phyloP scores from a whole-genome alignment of 2,113 vertebrate genomes.

The Neolamprologus fasciatus region DNA sequence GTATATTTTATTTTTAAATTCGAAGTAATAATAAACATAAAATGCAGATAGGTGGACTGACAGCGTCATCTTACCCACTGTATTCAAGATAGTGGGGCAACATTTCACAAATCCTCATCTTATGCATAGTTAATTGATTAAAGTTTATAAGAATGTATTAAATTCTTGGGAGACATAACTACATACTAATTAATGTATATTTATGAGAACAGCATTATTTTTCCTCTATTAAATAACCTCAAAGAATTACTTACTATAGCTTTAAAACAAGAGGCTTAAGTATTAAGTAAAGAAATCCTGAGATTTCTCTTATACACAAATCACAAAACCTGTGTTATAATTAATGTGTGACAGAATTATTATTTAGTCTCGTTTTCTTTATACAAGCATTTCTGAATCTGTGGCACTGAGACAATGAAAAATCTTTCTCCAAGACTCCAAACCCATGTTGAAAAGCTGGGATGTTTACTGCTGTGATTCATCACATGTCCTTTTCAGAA shows the following conservation, averaged over 20 bases:
- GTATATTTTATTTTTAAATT: neutral
- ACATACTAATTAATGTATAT: neutral
- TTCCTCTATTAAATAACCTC: neutral
- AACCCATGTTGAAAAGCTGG: neutral
- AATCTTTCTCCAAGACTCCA: neutral
- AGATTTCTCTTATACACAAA: neutral
- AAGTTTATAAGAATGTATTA: neutral
- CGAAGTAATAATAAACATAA: neutral
- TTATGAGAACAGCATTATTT: neutral
- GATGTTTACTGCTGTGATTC: neutral
- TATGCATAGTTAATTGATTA: neutral
- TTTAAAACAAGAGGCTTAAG: neutral
- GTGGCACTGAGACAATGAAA: neutral
- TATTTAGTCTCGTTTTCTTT: accelerated
- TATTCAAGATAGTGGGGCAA: neutral
- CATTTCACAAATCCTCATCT: neutral
- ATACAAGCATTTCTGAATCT: neutral
- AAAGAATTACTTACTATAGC: neutral
- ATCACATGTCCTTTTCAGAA: neutral
- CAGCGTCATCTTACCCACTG: neutral
- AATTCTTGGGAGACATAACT: neutral
- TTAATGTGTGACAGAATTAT: neutral
- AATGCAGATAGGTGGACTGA: neutral
- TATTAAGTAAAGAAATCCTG: neutral
- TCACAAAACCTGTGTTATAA: neutral